These are phyloP conservation scores for Nannobrachium achirus DNA, from an alignment of 2,113 vertebrate genomes.

Conservation along the genomic window DNA sequence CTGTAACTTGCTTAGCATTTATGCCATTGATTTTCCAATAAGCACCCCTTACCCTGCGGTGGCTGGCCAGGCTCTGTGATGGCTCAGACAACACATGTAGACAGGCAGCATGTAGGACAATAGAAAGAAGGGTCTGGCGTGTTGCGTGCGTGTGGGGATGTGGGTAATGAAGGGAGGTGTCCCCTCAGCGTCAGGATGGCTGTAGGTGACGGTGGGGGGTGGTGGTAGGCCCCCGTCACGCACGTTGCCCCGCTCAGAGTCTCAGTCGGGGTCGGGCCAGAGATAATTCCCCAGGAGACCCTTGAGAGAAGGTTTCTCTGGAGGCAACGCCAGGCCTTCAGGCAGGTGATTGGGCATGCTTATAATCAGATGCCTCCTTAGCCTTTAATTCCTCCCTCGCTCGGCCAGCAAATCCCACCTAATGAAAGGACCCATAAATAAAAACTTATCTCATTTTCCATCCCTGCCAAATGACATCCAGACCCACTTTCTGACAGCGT, in stretches of 20 bases:
- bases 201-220: conserved; percentile 22
- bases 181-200: conserved; percentile 20
- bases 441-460: conserved; percentile 78
- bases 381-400: conserved; percentile 74
- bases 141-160: conserved; percentile 46
- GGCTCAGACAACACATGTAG: conserved; percentile 69
- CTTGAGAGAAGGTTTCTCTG: conserved; percentile 62
- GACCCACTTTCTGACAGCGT: conserved; percentile 62
- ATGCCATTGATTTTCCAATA: conserved; percentile 99
- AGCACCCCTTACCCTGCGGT: conserved; percentile 94
- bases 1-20: conserved; percentile 99
- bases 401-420: conserved; percentile 75
- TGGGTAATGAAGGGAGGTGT: conserved; percentile 15
- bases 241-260: conserved; percentile 22
- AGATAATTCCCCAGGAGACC: conserved; percentile 71
- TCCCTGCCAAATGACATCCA: conserved; percentile 74
- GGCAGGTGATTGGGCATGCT: conserved; percentile 76
- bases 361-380: conserved; percentile 77
- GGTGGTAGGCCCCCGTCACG: conserved; percentile 17
- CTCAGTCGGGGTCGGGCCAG: conserved; percentile 48
- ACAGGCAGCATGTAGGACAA: conserved; percentile 65
- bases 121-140: conserved; percentile 55
- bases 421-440: conserved; percentile 78
- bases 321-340: conserved; percentile 56
- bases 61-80: conserved; percentile 72